Evolutionary conservation across 2,888 invertebrate species (phyloP).

Genomic region (Smittia sp.): DNA sequence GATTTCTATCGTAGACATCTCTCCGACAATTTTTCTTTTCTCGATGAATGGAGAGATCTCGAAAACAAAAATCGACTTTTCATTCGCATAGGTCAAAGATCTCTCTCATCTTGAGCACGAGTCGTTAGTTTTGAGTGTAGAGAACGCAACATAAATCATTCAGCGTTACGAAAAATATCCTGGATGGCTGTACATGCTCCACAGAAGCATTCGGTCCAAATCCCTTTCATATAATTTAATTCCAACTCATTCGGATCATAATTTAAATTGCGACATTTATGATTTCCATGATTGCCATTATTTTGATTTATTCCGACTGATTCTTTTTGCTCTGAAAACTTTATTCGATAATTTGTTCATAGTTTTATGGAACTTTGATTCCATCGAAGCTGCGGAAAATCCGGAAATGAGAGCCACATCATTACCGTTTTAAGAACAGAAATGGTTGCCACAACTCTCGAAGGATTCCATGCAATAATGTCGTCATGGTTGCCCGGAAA

Average conservation of each 20-base stretch:
- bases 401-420: too few species aligned
- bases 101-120: conserved; percentile 17
- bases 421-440: too few species aligned
- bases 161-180: not conserved
- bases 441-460: too few species aligned
- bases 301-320: conserved; percentile 11
- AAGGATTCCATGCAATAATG: too few species aligned
- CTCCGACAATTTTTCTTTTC: too few species aligned
- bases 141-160: conserved; percentile 15
- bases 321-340: not conserved
- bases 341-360: not conserved
- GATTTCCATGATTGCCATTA: conserved; percentile 5
- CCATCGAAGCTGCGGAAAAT: too few species aligned
- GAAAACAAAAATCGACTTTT: not conserved
- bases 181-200: not conserved
- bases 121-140: conserved; percentile 26
- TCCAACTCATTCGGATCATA: not conserved
- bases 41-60: not conserved
- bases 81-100: conserved; percentile 3
- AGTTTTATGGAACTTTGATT: not conserved
- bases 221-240: conserved; percentile 9
- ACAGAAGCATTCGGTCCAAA: not conserved
- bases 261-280: conserved; percentile 18
- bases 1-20: not conserved
- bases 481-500: not conserved